These are phyloP conservation scores for Teinopalpus imperialis DNA, from an alignment of 2,888 invertebrate genomes.

Conservation along the genomic window DNA sequence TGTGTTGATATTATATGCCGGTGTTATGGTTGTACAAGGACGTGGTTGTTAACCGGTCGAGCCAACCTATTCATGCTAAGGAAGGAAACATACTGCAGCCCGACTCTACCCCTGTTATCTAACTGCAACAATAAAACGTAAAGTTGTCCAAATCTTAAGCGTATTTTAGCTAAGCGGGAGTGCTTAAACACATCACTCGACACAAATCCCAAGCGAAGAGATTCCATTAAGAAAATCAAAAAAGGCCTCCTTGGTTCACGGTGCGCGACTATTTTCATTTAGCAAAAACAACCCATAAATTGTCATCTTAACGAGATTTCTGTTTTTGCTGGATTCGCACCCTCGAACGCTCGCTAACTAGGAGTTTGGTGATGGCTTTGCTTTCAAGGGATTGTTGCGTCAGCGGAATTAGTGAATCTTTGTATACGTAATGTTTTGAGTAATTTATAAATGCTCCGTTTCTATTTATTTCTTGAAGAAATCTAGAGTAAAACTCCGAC, in stretches of 20 bases:
- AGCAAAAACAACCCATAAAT: conserved; percentile 83
- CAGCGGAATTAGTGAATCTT: conserved; percentile 42
- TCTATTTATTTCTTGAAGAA: conserved; percentile 21
- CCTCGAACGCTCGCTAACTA: conserved; percentile 60
- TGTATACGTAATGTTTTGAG: conserved; percentile 6
- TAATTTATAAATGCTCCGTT: conserved; percentile 12
- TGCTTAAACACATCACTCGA: conserved; percentile 69
- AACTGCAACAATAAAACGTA: too few relatives aligned
- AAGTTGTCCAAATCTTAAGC: conserved; percentile 40
- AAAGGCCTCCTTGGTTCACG: conserved; percentile 76
- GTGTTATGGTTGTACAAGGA: too few relatives aligned
- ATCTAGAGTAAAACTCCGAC: too few relatives aligned
- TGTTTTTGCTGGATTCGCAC: conserved; percentile 78
- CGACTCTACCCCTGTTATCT: too few relatives aligned
- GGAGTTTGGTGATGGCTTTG: conserved; percentile 51
- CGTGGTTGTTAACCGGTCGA: too few relatives aligned
- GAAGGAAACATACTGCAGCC: too few relatives aligned
- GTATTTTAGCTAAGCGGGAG: conserved; percentile 56
- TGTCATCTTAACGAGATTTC: conserved; percentile 82
- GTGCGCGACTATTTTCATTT: conserved; percentile 80
- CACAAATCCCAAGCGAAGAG: conserved; percentile 78
- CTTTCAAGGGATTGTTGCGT: conserved; percentile 50
- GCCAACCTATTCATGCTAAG: too few relatives aligned
- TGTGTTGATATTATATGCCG: too few relatives aligned
- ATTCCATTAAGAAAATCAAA: conserved; percentile 82